Base-by-base conservation (phyloP, 2,888 invertebrate species). In the Drosophila hawaiiensis region DNA sequence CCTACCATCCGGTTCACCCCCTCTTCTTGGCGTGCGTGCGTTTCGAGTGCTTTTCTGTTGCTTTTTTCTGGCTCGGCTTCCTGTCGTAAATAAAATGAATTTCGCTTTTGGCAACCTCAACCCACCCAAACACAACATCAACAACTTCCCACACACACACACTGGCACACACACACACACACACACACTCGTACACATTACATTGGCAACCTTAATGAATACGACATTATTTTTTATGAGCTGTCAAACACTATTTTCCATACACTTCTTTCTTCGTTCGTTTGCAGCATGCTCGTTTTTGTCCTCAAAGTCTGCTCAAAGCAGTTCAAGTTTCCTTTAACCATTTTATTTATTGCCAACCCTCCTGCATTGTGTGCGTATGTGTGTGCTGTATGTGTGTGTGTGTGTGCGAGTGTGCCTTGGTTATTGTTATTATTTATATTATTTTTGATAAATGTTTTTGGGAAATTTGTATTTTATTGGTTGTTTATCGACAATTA, bases 231-330 rank as follows among this genome's bases (percentile, higher is more conserved):
- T 90, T 83, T 91, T 91, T 91, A 91, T 84, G 91, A 91, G 90
- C 91, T 91, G 90, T 85, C 91, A 91, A 90, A 91, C 89, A 90
- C 88, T 87, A 86, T 90, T 86, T 87, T 90, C 89, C 87, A 87
- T 88, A 91, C 89, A 86, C 78, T 86, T 83, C 69, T 80, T 86
- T 70, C 68, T 67, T 70, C 67, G 75, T 74, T 58, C 16, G 25
- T 4, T 47, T 16, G 47, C 47, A 47, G 4, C 47, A 4, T 16
- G 70, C 43, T 39, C 66, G 39, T 59, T 58, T 43, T 50, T 61
- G 59, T 25, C 50, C 59, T 68, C 65, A 25, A 47, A 25, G 62
- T 53, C 67, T 54, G 53, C 54, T 50, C 63, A 47, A 33, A 39
- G 70, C 67, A 71, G 73, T 78, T 83, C 71, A 69, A 77, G 85